Conservation (phyloP, 2,797 vertebrate genomes). For the Rhabdomys pumilio region DNA sequence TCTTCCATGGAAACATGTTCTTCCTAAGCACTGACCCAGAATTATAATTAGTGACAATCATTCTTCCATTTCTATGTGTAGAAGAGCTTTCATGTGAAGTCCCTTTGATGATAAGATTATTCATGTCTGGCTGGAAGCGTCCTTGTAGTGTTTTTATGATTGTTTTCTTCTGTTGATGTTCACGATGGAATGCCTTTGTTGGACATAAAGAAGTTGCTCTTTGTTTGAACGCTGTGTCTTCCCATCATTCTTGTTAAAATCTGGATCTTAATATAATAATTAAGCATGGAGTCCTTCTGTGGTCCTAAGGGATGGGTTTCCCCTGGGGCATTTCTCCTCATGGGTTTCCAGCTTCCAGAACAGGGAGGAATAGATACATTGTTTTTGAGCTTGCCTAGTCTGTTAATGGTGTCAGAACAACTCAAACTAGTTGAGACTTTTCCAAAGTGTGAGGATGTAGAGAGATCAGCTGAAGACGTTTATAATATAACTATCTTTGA, state of each 20-base stretch:
- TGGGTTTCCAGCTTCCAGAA: not conserved
- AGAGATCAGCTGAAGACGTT: not conserved
- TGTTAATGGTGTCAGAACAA: not conserved
- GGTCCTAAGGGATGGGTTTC: not conserved
- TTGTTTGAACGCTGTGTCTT: not conserved
- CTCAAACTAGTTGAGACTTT: not conserved
- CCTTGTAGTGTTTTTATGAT: not conserved
- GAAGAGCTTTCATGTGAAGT: slow-evolving; percentile 35
- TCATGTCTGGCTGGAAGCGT: slow-evolving; percentile 17
- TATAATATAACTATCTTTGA: not conserved
- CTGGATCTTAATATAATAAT: not conserved
- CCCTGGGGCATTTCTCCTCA: not conserved
- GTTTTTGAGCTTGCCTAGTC: not conserved
- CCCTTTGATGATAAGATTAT: slow-evolving; percentile 65
- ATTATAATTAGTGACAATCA: slow-evolving; percentile 37
- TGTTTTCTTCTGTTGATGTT: slow-evolving; percentile 29
- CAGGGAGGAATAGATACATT: not conserved
- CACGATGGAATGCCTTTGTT: slow-evolving; percentile 38
- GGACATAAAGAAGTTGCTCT: slow-evolving; percentile 16
- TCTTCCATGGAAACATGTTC: slow-evolving; percentile 16
- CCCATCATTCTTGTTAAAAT: not conserved
- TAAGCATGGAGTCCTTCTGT: not conserved
- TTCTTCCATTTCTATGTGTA: slow-evolving; percentile 22
- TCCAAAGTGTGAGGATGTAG: not conserved
- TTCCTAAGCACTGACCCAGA: slow-evolving; percentile 57